Percentiles rank a stretch among this genome's conserved stretches.
Conservation (phyloP, 2,113 vertebrate genomes). For the Stictonetta naevosa region DNA sequence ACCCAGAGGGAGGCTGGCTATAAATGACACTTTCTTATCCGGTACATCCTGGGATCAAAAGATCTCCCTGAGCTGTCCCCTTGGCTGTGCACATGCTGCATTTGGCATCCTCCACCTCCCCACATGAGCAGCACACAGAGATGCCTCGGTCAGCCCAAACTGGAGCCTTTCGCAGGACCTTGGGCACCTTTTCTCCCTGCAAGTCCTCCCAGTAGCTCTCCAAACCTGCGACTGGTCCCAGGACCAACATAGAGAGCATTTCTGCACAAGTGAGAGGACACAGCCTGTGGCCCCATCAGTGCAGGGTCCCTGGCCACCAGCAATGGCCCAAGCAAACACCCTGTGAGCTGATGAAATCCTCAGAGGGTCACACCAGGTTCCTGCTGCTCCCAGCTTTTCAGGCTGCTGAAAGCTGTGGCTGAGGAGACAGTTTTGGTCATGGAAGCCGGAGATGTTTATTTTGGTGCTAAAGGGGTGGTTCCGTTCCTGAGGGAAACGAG, state of each 20-base stretch:
- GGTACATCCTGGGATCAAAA: background rate
- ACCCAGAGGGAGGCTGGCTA: background rate
- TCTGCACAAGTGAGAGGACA: background rate
- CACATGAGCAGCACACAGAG: background rate
- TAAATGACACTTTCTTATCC: background rate
- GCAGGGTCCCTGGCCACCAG: background rate
- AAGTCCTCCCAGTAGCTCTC: background rate
- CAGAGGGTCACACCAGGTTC: background rate
- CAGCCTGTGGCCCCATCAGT: no score
- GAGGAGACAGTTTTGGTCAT: background rate
- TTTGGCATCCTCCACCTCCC: background rate
- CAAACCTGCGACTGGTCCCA: background rate
- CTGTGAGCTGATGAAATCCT: background rate
- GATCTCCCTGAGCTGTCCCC: no score
- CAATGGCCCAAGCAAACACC: background rate
- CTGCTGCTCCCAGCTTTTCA: background rate
- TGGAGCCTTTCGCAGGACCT: background rate
- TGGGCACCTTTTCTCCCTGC: background rate
- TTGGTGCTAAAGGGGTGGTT: background rate
- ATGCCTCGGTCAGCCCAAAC: background rate
- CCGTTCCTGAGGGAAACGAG: background rate
- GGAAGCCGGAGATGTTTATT: background rate
- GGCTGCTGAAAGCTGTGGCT: background rate
- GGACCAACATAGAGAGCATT: background rate
- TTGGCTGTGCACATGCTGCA: background rate